phyloP scores from a whole-genome alignment of 2,113 vertebrate species.

The Paedocypris sp. region DNA sequence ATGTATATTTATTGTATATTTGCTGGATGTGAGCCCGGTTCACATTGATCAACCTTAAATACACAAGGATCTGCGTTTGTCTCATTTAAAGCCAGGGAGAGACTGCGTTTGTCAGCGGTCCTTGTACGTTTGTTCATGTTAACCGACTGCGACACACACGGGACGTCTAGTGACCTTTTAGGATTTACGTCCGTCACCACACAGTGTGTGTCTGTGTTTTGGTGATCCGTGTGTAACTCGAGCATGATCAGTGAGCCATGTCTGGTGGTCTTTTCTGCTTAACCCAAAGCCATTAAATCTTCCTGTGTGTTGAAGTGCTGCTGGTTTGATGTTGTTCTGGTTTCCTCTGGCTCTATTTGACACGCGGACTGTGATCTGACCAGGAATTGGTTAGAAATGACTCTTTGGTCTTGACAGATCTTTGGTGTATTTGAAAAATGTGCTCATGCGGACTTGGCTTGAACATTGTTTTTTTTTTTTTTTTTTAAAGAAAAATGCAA shows the following conservation, averaged over 20 bases:
- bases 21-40: conserved; percentile 16
- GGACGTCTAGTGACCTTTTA: neutral
- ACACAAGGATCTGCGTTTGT: conserved; percentile 10
- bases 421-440: conserved; percentile 29
- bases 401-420: conserved; percentile 10
- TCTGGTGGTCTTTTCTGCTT: neutral
- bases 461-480: conserved; percentile 45
- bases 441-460: conserved; percentile 46
- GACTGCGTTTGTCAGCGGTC: conserved; percentile 8
- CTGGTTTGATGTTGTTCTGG: neutral
- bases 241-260: conserved; percentile 5
- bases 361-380: neutral
- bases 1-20: conserved; percentile 65
- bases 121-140: neutral
- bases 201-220: neutral
- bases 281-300: neutral
- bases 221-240: neutral
- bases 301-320: neutral
- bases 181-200: neutral
- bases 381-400: neutral
- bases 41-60: conserved; percentile 37
- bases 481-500: conserved; percentile 42
- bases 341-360: conserved; percentile 10
- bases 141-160: neutral
- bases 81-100: conserved; percentile 23